These are phyloP conservation scores for Anaspis maculata DNA, from an alignment of 2,888 invertebrate species.

Conservation along the genomic window DNA sequence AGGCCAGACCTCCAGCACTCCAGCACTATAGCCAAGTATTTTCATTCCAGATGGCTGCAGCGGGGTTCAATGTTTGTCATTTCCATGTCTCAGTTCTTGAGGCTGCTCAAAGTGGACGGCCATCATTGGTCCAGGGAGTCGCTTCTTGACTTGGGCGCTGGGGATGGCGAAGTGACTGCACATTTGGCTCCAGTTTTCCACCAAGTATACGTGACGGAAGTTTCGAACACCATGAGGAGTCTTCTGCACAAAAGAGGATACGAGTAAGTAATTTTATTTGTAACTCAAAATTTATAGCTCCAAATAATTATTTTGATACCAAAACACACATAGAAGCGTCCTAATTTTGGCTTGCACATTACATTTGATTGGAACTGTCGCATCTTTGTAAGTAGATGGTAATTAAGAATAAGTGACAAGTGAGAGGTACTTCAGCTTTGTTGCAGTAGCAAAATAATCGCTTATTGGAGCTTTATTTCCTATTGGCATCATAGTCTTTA, in stretches of 20 bases:
- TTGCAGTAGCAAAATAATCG: no score
- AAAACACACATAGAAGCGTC: no score
- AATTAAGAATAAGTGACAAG: no score
- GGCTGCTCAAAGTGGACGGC: constrained; percentile 46
- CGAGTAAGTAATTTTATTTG: constrained; percentile 57
- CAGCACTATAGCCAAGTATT: no score
- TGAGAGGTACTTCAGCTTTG: no score
- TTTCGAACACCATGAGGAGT: constrained; percentile 81
- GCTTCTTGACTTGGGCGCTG: constrained; percentile 85
- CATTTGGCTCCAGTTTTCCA: constrained; percentile 67
- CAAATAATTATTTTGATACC: no score
- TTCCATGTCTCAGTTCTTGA: constrained; percentile 71
- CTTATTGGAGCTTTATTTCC: no score
- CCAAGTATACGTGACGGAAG: constrained; percentile 80
- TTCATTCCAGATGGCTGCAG: constrained; percentile 63
- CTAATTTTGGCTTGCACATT: constrained; percentile 3
- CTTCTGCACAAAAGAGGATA: constrained; percentile 69
- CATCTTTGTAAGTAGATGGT: no score
- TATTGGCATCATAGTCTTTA: no score
- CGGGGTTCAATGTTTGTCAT: constrained; percentile 97
- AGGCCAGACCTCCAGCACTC: no score
- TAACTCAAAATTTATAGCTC: no score
- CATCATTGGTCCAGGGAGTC: constrained; percentile 41
- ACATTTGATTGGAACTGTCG: no score
- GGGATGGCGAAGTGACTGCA: constrained; percentile 89